Evolutionary conservation across 2,888 invertebrate genomes (phyloP), one percentile per base, ranked within the genome.

Genomic region (Rhagophthalmus giganteus): DNA sequence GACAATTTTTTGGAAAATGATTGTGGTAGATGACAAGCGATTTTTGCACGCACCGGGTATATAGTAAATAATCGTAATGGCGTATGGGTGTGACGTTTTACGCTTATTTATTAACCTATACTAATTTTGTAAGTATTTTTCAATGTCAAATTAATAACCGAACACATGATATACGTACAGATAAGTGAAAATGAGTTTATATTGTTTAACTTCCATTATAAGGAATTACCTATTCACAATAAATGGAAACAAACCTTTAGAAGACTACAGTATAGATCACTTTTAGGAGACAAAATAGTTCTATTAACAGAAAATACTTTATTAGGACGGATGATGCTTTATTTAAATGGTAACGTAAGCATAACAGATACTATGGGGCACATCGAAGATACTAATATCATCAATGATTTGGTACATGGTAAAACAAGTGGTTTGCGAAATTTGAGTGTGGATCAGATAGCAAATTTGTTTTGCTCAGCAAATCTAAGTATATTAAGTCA

Each of bases 311-410:
- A 53, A 44, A 53, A 46, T 12, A 59, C 59, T 7, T 16, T 59
- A 11, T 33, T 52, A 7, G 55, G 59, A 10, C 55, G 59, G 8
- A 53, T 59, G 11, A 14, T 59, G 10, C 2, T 57, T 1, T 59
- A 50, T 41, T 37, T 59, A 33, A 47, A 52, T 35, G 46, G 35
- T 31, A 45, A 35, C 12, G 34, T 26, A 3, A 44, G 44, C 27
- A 49, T 40, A 6, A 12, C 9, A 6, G 35, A 28, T 1, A 16
- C 31, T 6, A 1, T n/a, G 4, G 6, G 20, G 15, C 24, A 40
- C 12, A 1, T 14, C 6, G 26, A 27, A 27, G 52, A 37, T 11
- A 25, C 20, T 25, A 51, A 33, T 26, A 26, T 45, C 11, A 46
- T 54, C 2, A 31, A 55, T 10, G 48, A 30, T 28, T 28, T 54